Evolutionary conservation across 2,797 vertebrate species (phyloP), one percentile per base, ranked within the genome.

Genomic region (Chelonia mydas): DNA sequence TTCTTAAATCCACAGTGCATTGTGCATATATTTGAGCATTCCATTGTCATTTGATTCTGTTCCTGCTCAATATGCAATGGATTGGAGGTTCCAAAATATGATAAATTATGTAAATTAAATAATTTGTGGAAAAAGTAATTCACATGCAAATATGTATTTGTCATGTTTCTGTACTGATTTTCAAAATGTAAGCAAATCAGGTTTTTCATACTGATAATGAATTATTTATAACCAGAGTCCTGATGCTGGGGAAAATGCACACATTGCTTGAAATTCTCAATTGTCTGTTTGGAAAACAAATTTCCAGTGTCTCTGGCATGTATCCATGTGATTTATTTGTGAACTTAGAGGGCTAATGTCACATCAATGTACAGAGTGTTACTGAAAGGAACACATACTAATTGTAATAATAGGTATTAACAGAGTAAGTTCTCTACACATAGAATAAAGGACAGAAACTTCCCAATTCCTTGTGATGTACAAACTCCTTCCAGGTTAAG

Each of bases 141-240:
- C 68, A 80, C n/a, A 33, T 77, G 76, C 7, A 91, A 95, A 92
- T 49, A 76, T 5, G n/a, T 10, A 82, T 51, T 87, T 77, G 16
- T 2, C 49, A 50, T 61, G 10, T 59, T 91, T 94, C 78, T 78
- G 27, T 41, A 86, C 2, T 83, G 27, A 89, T 86, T 93, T 80
- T 9, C 45, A 92, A 97, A 97, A 93, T 53, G 79, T 12, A 82
- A 95, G 47, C 19, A 91, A 96, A 92, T 80, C 21, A 87, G 12
- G 37, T 61, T 88, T 65, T 84, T 76, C 85, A 50, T 82, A 83
- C 57, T 81, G 53, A 53, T 79, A 82, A 89, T 95, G 65, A 96
- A 96, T 97, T 97, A 90, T 96, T 97, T 95, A 95, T 91, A 72
- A 81, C 83, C 11, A 90, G 82, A 84, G 33, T 81, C 61, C 77